Conservation (phyloP, 2,113 vertebrate genomes). For the Microtus pennsylvanicus region DNA sequence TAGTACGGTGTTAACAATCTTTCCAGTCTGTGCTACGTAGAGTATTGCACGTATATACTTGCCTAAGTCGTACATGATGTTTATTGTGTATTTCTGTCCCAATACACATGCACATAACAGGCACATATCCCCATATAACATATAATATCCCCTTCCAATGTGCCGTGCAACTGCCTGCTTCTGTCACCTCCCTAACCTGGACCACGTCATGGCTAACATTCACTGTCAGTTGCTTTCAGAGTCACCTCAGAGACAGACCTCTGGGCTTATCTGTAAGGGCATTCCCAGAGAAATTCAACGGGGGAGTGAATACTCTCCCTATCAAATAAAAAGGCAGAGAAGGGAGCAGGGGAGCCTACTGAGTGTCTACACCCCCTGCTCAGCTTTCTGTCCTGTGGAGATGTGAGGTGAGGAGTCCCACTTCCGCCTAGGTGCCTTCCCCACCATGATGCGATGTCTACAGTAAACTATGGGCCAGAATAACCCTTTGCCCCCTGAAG, state of each 20-base stretch:
- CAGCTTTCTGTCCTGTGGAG: neutral
- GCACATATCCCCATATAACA: neutral
- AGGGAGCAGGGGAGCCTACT: neutral
- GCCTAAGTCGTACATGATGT: accelerated
- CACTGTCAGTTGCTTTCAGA: neutral
- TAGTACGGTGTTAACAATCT: neutral
- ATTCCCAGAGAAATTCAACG: neutral
- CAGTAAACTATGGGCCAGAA: neutral
- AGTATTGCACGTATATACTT: no score
- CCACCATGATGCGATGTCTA: neutral
- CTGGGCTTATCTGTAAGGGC: neutral
- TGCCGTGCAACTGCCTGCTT: neutral
- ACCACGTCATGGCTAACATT: neutral
- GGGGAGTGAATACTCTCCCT: neutral
- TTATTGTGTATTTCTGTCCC: neutral
- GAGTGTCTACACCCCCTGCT: neutral
- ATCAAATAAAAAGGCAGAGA: neutral
- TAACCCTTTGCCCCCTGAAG: neutral
- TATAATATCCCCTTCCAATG: neutral
- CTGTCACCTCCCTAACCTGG: neutral
- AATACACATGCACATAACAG: no score
- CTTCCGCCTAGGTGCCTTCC: neutral
- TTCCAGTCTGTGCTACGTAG: neutral
- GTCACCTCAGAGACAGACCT: neutral
- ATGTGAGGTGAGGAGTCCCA: neutral